These are phyloP conservation scores for Pristionchus fissidentatus DNA, from an alignment of 2,888 invertebrate genomes.

Conservation along the genomic window DNA sequence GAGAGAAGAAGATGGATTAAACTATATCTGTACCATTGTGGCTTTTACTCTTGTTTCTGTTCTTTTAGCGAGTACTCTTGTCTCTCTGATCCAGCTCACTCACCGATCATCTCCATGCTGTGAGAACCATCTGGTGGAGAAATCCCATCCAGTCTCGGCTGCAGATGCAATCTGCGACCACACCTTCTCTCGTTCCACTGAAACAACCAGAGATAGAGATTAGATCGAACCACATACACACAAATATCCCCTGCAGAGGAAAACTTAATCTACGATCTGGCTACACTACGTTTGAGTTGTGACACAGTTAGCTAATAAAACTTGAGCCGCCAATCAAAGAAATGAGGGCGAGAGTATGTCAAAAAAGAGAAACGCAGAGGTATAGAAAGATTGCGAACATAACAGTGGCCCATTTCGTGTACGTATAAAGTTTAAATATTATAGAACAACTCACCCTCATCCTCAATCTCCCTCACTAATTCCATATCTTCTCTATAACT, in stretches of 20 bases:
- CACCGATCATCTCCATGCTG: conserved; percentile 66
- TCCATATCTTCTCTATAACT: conserved; percentile 82
- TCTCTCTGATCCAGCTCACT: not conserved
- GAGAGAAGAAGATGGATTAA: not conserved
- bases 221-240: not conserved
- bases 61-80: not conserved
- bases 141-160: conserved; percentile 97
- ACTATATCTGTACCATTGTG: not conserved
- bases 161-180: conserved; percentile 75
- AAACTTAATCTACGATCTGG: not conserved
- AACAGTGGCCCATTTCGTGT: no score
- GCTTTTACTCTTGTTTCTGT: not conserved
- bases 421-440: not conserved
- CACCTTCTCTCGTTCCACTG: conserved; percentile 61
- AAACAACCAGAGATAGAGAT: conserved; percentile 51
- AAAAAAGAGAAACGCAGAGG: not conserved
- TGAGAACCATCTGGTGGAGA: conserved; percentile 89
- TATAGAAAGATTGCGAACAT: not conserved
- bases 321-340: no score
- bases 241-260: not conserved
- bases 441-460: conserved; percentile 51
- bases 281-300: not conserved
- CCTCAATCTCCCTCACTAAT: conserved; percentile 66
- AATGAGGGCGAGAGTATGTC: not conserved
- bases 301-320: no score